Conservation (phyloP, 2,797 vertebrate genomes). For the Myripristis jacobus region DNA sequence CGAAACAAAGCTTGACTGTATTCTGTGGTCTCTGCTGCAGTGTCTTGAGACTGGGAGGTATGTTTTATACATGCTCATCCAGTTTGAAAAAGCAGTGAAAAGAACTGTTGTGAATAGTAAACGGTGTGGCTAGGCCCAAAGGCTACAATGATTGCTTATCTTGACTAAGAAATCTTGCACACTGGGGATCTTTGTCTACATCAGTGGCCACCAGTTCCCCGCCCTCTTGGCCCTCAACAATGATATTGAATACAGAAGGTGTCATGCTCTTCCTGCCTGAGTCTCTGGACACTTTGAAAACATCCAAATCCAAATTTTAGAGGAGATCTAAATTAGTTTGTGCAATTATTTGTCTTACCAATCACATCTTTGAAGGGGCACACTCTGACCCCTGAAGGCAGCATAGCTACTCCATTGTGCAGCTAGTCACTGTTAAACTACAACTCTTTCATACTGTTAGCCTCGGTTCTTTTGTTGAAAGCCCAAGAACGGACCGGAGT, state of each 20-base stretch:
- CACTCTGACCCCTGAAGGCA: constrained; percentile 21
- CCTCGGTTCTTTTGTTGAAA: no score
- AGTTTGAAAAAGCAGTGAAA: constrained; percentile 28
- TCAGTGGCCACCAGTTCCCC: not conserved
- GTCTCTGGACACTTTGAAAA: not conserved
- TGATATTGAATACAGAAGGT: not conserved
- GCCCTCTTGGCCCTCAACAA: not conserved
- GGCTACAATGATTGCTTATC: not conserved
- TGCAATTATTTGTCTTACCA: no score
- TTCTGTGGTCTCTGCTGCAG: constrained; percentile 29
- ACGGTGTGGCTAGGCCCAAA: constrained; percentile 1
- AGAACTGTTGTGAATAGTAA: constrained; percentile 22
- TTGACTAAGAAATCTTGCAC: not conserved
- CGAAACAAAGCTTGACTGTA: constrained; percentile 62
- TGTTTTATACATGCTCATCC: constrained; percentile 28
- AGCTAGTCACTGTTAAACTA: constrained; percentile 5
- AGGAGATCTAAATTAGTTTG: not conserved
- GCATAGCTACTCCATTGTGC: constrained; percentile 29
- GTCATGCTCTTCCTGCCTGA: not conserved
- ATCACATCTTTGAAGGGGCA: constrained; percentile 46
- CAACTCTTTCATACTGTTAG: constrained; percentile 16
- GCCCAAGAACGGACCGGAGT: no score
- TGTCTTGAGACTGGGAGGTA: constrained; percentile 11
- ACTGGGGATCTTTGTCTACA: not conserved
- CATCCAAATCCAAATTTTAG: not conserved